Percentiles rank a stretch among this genome's conserved stretches.
Conservation (phyloP, 35 echinoderm and acorn worm species). For the Heliocidaris tuberculata region DNA sequence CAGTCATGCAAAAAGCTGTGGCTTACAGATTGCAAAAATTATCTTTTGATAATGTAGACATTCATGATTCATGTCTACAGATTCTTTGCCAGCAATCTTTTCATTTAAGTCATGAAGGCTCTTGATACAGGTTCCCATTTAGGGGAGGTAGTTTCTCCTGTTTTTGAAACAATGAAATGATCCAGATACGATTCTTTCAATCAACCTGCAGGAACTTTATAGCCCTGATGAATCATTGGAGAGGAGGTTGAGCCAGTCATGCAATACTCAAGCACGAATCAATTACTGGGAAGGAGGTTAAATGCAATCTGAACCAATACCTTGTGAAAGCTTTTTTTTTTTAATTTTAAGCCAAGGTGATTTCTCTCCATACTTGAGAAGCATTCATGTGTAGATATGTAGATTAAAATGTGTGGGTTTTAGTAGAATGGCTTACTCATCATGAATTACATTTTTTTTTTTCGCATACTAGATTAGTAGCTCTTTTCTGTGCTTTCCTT, state of each 20-base stretch:
- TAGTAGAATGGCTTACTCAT: neutral
- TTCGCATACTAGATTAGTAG: conserved; percentile 10
- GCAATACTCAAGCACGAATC: neutral
- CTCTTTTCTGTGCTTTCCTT: conserved; percentile 9
- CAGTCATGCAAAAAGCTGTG: neutral
- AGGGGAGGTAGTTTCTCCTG: too few relatives aligned
- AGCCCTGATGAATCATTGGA: neutral
- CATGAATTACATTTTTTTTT: neutral
- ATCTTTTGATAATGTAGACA: too few relatives aligned
- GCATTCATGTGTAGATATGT: conserved; percentile 36
- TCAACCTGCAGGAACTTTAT: neutral
- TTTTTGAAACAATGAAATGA: neutral
- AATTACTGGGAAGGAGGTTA: too few relatives aligned
- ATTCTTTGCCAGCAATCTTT: too few relatives aligned
- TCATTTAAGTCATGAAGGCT: too few relatives aligned
- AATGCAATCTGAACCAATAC: neutral
- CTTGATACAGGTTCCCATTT: too few relatives aligned
- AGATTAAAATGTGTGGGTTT: conserved; percentile 13
- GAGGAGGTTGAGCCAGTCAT: neutral
- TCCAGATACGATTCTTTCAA: neutral
- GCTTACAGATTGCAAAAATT: neutral
- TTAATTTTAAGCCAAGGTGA: neutral
- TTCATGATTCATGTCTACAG: too few relatives aligned
- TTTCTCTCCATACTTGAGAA: neutral
- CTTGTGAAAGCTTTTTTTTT: neutral